A percentile compares a stretch with the other conserved stretches of the same genome.
phyloP scores from a whole-genome alignment of 2,113 vertebrate genomes.

The Dinomys branickii region DNA sequence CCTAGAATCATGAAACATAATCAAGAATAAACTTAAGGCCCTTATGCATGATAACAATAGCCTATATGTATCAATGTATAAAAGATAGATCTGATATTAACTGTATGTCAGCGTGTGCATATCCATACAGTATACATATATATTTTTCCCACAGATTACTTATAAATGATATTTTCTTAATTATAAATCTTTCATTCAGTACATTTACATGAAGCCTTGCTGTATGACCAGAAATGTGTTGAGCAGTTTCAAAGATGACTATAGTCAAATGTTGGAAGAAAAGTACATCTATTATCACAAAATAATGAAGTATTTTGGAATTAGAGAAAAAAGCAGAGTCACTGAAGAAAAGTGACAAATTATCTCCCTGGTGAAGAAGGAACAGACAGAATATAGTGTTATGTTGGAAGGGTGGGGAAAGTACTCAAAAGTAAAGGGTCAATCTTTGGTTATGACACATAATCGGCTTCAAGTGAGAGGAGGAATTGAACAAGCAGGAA shows the following conservation, averaged over 20 bases:
- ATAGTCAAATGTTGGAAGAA: neutral
- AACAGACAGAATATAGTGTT: neutral
- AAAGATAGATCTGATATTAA: neutral
- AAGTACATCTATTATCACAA: neutral
- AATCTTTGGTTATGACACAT: neutral
- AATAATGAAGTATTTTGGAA: neutral
- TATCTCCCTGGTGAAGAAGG: neutral
- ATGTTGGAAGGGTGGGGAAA: neutral
- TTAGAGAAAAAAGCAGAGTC: neutral
- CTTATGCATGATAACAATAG: neutral
- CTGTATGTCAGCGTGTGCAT: neutral
- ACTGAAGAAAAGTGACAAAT: neutral
- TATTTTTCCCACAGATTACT: neutral
- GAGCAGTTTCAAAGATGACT: neutral
- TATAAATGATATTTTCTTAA: conserved; percentile 27
- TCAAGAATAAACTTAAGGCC: neutral
- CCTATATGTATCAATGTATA: neutral
- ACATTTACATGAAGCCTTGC: neutral
- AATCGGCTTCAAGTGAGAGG: neutral
- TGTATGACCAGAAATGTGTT: neutral
- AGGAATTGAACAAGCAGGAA: neutral
- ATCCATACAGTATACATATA: neutral
- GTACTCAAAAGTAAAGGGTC: neutral
- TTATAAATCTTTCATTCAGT: neutral
- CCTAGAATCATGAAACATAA: conserved; percentile 11